phyloP scores from a whole-genome alignment of 2,888 invertebrate species.

The Emmelina monodactyla region DNA sequence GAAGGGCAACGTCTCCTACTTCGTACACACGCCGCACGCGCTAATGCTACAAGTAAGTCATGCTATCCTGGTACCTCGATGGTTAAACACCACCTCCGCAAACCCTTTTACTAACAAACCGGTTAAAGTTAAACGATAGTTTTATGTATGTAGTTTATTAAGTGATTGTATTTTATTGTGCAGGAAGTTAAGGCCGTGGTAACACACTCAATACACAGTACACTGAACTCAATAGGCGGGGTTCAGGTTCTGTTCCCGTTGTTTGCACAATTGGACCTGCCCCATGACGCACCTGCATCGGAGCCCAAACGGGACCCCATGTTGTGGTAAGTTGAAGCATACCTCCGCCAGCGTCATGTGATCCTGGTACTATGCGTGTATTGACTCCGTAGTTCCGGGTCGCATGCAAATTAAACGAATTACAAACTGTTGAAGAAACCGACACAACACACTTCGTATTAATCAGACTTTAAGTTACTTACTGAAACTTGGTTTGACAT shows the following conservation, averaged over 20 bases:
- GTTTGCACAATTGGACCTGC: conserved; percentile 96
- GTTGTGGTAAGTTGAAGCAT: conserved; percentile 73
- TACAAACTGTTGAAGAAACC: too few species aligned
- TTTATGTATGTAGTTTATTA: conserved; percentile 1
- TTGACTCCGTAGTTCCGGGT: too few species aligned
- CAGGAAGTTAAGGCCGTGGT: conserved; percentile 99
- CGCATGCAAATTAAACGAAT: too few species aligned
- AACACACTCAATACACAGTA: conserved; percentile 98
- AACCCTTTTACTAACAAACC: not conserved
- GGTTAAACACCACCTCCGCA: conserved; percentile 1
- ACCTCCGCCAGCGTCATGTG: too few species aligned
- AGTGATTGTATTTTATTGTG: too few species aligned
- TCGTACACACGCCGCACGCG: conserved; percentile 99
- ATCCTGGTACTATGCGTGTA: too few species aligned
- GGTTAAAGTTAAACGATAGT: too few species aligned
- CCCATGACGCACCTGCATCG: conserved; percentile 81
- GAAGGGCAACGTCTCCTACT: conserved; percentile 96
- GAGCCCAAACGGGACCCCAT: conserved; percentile 88
- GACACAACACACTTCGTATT: too few species aligned
- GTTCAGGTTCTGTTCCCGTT: conserved; percentile 97
- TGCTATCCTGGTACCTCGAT: conserved; percentile 20
- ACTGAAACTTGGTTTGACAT: too few species aligned
- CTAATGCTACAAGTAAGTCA: conserved; percentile 92
- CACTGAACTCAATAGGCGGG: conserved; percentile 98
- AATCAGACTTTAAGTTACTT: too few species aligned